phyloP scores from a whole-genome alignment of 2,113 vertebrate genomes.

The Aviceda subcristata region DNA sequence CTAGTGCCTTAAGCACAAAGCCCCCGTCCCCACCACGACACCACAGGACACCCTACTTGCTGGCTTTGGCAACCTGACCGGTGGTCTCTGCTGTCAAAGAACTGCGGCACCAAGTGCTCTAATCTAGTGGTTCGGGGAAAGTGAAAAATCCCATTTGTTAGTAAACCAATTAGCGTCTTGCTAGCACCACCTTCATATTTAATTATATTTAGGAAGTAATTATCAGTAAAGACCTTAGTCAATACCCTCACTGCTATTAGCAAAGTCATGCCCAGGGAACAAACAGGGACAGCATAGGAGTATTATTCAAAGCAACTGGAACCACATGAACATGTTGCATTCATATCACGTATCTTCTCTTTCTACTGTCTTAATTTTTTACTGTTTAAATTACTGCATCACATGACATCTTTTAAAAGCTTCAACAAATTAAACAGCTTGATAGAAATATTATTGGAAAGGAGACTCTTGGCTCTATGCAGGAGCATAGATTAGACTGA shows the following conservation, averaged over 20 bases:
- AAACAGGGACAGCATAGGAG: not conserved
- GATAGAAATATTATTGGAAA: slow-evolving; percentile 5
- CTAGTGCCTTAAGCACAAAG: not conserved
- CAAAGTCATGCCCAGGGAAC: not conserved
- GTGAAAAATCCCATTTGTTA: not conserved
- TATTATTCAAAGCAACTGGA: not conserved
- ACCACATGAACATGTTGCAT: not conserved
- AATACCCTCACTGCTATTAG: not conserved
- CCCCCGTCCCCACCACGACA: fast-evolving
- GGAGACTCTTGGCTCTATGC: not conserved
- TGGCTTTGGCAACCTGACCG: fast-evolving
- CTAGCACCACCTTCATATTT: not conserved
- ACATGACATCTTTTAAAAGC: not conserved
- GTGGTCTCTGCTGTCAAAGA: fast-evolving
- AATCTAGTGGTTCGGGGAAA: not conserved
- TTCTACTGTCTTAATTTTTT: not conserved
- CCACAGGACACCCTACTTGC: not conserved
- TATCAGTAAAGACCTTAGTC: not conserved
- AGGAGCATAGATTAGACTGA: not conserved
- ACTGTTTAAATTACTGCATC: not conserved
- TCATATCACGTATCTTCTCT: not conserved
- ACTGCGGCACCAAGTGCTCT: not conserved
- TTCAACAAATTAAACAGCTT: slow-evolving; percentile 10
- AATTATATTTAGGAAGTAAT: not conserved
- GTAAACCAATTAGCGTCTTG: not conserved